Base-by-base conservation (phyloP, 2,113 vertebrate species). In the Pterocles gutturalis region DNA sequence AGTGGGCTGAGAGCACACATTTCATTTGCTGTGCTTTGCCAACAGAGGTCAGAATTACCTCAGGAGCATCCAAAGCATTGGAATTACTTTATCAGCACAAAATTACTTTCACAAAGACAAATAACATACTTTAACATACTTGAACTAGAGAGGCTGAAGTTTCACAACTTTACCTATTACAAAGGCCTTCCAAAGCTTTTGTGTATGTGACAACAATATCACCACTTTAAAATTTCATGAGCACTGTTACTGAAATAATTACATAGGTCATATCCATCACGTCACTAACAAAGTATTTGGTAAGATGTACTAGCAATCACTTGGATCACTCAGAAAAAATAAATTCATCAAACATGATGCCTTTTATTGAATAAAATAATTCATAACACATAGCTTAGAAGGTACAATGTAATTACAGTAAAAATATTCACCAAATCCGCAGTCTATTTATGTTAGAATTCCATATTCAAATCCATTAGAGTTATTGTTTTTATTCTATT, bases 1-100 rank as follows among this genome's bases (percentile, higher is more conserved):
- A 81, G 21, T 7, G 43, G 90, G 41, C 29, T 94, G 55, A 19
- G 46, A 89, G 53, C 24, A 89, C 0, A 3, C 41, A 49, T 82
- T 96, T 95, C 65, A 54, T 84, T 92, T 95, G 80, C 96, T 89
- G 58, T 89, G 65, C 61, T 95, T 96, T 95, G 89, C 94, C 94
- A 94, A 97, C 80, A 96, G 96, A 93, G 94, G 92, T 93, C 96
- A 97, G 90, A 95, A 90, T 89, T 90, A 97, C 72, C 65, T 89
- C 76, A 92, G 65, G n/a, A 89, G 87, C 92, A 96, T 81, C 77
- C 45, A 87, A 84, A 91, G 49, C 48, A 36, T 72, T 48, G 54
- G 33, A 83, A 92, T 66, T 58, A 82, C 41, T 79, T 57, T 29
- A 84, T 57, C 25, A 87, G 34, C 36, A 89, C 22, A 84, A 87